Evolutionary conservation across 2,797 vertebrate species (phyloP).

Genomic region (Melanitta fusca): DNA sequence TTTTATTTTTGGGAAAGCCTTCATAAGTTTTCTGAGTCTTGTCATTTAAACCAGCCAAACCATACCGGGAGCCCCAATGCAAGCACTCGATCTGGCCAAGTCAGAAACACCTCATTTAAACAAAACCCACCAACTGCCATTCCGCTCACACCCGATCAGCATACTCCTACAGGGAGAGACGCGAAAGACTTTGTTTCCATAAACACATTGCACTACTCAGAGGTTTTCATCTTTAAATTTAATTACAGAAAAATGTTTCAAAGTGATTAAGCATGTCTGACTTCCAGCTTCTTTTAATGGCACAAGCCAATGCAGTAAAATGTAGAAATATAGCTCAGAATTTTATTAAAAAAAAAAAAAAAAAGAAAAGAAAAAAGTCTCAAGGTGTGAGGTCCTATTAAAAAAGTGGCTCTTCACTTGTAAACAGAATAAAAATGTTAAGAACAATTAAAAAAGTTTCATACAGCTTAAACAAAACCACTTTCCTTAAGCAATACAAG

Average conservation of each 20-base stretch:
- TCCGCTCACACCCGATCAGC: neutral
- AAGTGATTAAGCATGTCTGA: slow-evolving; percentile 54
- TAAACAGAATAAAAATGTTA: slow-evolving; percentile 77
- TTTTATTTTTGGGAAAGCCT: neutral
- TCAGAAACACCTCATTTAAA: neutral
- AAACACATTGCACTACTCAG: slow-evolving; percentile 9
- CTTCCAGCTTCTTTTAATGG: slow-evolving; percentile 52
- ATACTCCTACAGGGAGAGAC: neutral
- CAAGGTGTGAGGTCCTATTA: slow-evolving; percentile 67
- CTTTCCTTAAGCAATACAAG: slow-evolving; percentile 64
- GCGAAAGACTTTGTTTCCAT: neutral
- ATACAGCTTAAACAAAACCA: slow-evolving; percentile 66
- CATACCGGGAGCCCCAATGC: neutral
- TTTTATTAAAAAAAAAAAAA: slow-evolving; percentile 63
- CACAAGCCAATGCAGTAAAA: slow-evolving; percentile 56
- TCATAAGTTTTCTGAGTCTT: neutral
- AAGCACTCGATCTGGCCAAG: neutral
- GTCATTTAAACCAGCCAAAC: neutral
- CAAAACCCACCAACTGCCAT: neutral
- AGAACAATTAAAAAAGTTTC: slow-evolving; percentile 56
- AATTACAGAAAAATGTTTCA: slow-evolving; percentile 52
- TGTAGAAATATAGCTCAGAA: slow-evolving; percentile 41
- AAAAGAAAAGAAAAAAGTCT: slow-evolving; percentile 35
- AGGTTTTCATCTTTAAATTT: slow-evolving; percentile 52
- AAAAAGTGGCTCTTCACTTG: slow-evolving; percentile 75